Conservation (phyloP, 1,140 invertebrate species). For the Drosophila azteca region DNA sequence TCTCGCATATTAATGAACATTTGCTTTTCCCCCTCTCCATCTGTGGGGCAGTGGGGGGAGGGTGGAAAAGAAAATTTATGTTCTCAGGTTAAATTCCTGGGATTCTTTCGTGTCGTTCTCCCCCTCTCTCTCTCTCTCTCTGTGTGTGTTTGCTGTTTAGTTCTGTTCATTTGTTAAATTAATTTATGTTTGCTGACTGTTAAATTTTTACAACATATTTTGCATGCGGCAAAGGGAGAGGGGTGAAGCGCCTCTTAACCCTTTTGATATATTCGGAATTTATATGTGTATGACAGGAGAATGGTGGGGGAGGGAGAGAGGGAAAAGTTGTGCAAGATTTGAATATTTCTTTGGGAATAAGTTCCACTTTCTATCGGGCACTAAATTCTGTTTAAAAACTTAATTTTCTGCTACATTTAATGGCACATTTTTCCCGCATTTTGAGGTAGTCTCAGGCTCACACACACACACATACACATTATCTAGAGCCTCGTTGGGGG, state of each 20-base stretch:
- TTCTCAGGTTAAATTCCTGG: slow-evolving; percentile 74
- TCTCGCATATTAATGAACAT: slow-evolving; percentile 80
- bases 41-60: background rate
- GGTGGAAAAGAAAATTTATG: slow-evolving; percentile 60
- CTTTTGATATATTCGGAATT: slow-evolving; percentile 58
- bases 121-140: background rate
- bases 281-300: slow-evolving; percentile 23
- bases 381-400: slow-evolving; percentile 9
- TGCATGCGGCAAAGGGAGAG: background rate
- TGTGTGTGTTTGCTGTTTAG: slow-evolving; percentile 11
- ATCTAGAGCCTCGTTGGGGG: slow-evolving; percentile 14
- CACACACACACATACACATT: slow-evolving; percentile 25
- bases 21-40: slow-evolving; percentile 51
- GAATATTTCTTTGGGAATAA: too few relatives aligned
- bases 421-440: slow-evolving; percentile 21
- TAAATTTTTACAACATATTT: slow-evolving; percentile 61
- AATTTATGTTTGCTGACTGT: slow-evolving; percentile 67
- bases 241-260: slow-evolving; percentile 30
- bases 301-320: slow-evolving; percentile 4
- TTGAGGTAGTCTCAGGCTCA: slow-evolving; percentile 10
- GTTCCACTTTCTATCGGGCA: too few relatives aligned
- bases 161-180: slow-evolving; percentile 76
- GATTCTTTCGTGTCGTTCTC: slow-evolving; percentile 49
- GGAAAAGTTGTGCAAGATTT: slow-evolving; percentile 14
- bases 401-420: slow-evolving; percentile 44